Evolutionary conservation across 2,888 invertebrate species (phyloP).

Genomic region (Callosobruchus maculatus): DNA sequence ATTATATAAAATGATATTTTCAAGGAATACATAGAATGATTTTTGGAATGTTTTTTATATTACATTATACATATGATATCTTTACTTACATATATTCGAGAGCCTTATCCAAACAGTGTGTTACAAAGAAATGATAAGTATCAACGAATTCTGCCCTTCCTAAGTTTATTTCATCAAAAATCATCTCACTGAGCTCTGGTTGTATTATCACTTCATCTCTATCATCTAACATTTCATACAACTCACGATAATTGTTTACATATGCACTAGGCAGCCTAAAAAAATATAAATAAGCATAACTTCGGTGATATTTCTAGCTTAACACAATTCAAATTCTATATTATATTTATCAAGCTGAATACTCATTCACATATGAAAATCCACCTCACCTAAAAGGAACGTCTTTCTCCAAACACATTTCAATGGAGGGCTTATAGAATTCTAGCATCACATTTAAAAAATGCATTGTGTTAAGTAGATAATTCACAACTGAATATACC

Average conservation of each 20-base stretch:
- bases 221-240: conserved; percentile 56
- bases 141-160: conserved; percentile 41
- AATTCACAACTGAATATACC: conserved; percentile 41
- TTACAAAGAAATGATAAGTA: conserved; percentile 38
- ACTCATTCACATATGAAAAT: too few species aligned
- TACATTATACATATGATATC: conserved; percentile 1
- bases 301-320: neutral
- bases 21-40: too few species aligned
- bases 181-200: conserved; percentile 28
- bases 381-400: conserved; percentile 41
- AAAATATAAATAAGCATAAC: too few species aligned
- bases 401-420: conserved; percentile 36
- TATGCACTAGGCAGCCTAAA: conserved; percentile 73
- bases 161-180: conserved; percentile 37
- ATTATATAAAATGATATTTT: too few species aligned
- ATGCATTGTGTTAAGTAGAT: conserved; percentile 36
- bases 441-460: conserved; percentile 36
- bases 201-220: conserved; percentile 30
- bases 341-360: too few species aligned
- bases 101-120: conserved; percentile 39
- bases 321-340: too few species aligned
- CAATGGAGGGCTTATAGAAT: conserved; percentile 33
- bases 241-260: conserved; percentile 66
- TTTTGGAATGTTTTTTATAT: too few species aligned
- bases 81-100: conserved; percentile 38